Evolutionary conservation across 2,888 invertebrate genomes (phyloP).

Genomic region (Synergus umbraculus): DNA sequence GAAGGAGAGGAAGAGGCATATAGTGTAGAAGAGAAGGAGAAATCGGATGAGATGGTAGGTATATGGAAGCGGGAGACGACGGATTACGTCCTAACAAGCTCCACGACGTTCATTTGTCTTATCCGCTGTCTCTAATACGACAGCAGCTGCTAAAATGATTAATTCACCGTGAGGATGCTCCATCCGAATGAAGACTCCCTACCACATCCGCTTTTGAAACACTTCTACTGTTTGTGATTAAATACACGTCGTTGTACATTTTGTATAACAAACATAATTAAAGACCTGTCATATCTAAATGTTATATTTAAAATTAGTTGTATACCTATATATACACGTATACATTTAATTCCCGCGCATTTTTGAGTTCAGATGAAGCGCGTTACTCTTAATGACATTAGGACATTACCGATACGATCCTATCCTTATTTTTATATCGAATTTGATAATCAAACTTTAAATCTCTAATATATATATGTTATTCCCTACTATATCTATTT

Average conservation of each 20-base stretch:
- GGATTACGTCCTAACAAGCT: slow-evolving; percentile 77
- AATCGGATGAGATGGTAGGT: slow-evolving; percentile 45
- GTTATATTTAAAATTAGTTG: neutral
- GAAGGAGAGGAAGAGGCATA: slow-evolving; percentile 37
- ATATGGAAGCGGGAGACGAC: slow-evolving; percentile 61
- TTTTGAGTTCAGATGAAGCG: too few species aligned
- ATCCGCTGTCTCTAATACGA: slow-evolving; percentile 76
- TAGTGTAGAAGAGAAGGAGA: slow-evolving; percentile 51
- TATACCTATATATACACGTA: neutral
- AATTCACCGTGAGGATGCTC: slow-evolving; percentile 70
- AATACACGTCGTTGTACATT: slow-evolving; percentile 48
- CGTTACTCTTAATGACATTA: too few species aligned
- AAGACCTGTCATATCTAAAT: slow-evolving; percentile 13
- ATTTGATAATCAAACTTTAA: too few species aligned
- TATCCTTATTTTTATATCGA: too few species aligned
- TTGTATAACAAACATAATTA: slow-evolving; percentile 51
- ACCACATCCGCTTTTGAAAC: slow-evolving; percentile 45
- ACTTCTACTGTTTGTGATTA: slow-evolving; percentile 50
- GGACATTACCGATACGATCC: too few species aligned
- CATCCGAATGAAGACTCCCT: slow-evolving; percentile 52
- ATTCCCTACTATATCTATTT: too few species aligned
- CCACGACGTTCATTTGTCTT: slow-evolving; percentile 77
- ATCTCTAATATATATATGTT: too few species aligned
- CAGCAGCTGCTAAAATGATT: slow-evolving; percentile 77
- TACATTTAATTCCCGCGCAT: too few species aligned